A percentile compares a stretch with the other conserved stretches of the same genome.
Conservation (phyloP, 2,113 vertebrate genomes). For the Odontophorus gujanensis region DNA sequence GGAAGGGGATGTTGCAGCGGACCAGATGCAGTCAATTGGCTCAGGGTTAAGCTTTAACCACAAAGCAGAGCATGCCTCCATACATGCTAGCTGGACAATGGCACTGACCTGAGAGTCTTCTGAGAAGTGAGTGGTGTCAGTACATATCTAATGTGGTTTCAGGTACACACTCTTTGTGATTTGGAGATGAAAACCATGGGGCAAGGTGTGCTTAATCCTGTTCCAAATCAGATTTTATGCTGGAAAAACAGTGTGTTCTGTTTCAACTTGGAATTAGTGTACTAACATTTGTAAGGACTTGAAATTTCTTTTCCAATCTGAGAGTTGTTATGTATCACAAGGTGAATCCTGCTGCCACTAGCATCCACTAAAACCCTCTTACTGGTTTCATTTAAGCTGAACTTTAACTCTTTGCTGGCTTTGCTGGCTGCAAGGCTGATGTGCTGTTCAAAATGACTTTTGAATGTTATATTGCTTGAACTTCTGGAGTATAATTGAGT, state of each 20-base stretch:
- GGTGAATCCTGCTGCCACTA: not conserved
- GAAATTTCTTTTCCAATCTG: not conserved
- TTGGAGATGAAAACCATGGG: not conserved
- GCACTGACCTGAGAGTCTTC: not conserved
- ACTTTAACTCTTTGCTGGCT: not conserved
- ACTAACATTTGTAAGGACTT: not conserved
- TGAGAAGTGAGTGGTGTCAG: not conserved
- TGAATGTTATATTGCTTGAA: not conserved
- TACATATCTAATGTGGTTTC: not conserved
- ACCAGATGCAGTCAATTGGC: not conserved
- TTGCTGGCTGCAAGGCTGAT: not conserved
- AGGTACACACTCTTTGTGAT: not conserved
- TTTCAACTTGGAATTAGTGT: not conserved
- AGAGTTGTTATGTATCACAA: not conserved
- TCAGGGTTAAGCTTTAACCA: not conserved
- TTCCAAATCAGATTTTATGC: not conserved
- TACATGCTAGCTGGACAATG: not conserved
- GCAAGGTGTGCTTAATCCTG: not conserved
- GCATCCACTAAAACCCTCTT: not conserved
- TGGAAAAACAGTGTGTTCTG: not conserved
- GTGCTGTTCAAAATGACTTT: not conserved
- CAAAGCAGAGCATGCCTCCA: not conserved
- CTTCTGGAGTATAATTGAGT: not conserved
- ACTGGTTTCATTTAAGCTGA: not conserved
- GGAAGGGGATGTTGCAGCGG: not conserved